Conservation (phyloP, 1,140 invertebrate genomes). For the Drosophila pruinosa region DNA sequence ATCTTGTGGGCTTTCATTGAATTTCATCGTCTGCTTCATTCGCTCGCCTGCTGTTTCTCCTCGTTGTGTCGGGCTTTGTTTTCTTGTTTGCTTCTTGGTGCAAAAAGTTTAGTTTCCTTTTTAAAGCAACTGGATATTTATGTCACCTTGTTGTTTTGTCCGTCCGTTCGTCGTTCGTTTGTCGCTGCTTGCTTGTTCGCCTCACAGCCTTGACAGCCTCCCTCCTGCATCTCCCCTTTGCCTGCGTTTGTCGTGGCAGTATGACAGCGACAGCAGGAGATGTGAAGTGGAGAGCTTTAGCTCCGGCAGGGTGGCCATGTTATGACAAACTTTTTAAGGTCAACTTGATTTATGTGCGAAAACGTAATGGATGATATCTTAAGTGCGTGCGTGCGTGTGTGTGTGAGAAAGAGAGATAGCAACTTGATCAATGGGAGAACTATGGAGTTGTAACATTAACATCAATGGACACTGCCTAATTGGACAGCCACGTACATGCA, state of each 20-base stretch:
- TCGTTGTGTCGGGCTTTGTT: background rate
- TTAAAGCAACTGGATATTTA: constrained; percentile 72
- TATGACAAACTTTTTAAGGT: constrained; percentile 74
- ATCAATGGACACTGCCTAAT: constrained; percentile 8
- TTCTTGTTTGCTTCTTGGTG: constrained; percentile 46
- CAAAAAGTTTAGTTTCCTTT: constrained; percentile 66
- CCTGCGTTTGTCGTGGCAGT: background rate
- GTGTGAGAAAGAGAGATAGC: constrained; percentile 19
- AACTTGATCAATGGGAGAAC: constrained; percentile 40
- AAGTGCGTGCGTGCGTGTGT: constrained; percentile 7
- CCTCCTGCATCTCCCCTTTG: background rate
- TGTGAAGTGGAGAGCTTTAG: constrained; percentile 1
- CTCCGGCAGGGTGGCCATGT: constrained; percentile 30
- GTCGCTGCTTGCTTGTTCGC: background rate
- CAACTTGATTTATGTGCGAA: constrained; percentile 75
- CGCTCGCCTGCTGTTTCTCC: background rate
- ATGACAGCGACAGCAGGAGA: constrained; percentile 1
- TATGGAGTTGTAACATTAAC: background rate
- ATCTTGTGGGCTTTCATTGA: constrained; percentile 48
- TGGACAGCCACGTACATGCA: background rate
- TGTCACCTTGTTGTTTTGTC: constrained; percentile 68
- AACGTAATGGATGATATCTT: constrained; percentile 23
- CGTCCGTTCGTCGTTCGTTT: background rate
- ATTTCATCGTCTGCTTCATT: constrained; percentile 23
- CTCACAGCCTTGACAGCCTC: constrained; percentile 14